These are phyloP conservation scores for Germaria angustata DNA, from an alignment of 2,888 invertebrate genomes.

Conservation along the genomic window DNA sequence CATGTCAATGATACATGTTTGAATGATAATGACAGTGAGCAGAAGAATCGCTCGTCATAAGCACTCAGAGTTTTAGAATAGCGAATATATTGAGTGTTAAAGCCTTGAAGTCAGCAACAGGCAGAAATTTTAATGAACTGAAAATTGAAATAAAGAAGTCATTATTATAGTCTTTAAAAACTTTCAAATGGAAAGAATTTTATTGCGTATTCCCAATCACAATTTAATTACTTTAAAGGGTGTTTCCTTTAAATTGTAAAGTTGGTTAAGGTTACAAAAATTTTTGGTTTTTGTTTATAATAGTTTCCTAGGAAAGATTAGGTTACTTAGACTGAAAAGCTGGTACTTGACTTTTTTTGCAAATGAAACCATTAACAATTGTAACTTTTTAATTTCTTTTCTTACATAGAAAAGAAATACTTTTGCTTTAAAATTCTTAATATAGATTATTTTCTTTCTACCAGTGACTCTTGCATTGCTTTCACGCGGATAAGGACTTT, in stretches of 20 bases:
- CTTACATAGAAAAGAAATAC: too few relatives aligned
- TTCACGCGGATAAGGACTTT: too few relatives aligned
- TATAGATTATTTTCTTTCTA: too few relatives aligned
- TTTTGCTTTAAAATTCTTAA: too few relatives aligned
- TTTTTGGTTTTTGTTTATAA: too few relatives aligned
- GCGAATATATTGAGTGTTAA: not conserved
- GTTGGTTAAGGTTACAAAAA: too few relatives aligned
- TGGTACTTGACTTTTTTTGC: too few relatives aligned
- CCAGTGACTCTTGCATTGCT: too few relatives aligned
- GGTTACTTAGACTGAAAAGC: too few relatives aligned
- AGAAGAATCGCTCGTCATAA: not conserved
- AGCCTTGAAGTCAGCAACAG: constrained; percentile 34
- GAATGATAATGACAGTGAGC: constrained; percentile 60
- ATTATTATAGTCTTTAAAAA: not conserved
- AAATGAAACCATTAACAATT: too few relatives aligned
- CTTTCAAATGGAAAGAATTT: not conserved
- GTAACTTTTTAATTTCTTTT: too few relatives aligned
- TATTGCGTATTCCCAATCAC: not conserved
- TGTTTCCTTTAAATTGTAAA: not conserved
- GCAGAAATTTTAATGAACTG: not conserved
- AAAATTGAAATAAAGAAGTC: not conserved
- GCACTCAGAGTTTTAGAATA: not conserved
- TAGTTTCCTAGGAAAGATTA: too few relatives aligned
- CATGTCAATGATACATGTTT: constrained; percentile 46
- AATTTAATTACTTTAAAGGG: constrained; percentile 32